Evolutionary conservation across 2,797 vertebrate genomes (phyloP), one percentile per base, ranked within the genome.

Genomic region (Thripadectes ignobilis): DNA sequence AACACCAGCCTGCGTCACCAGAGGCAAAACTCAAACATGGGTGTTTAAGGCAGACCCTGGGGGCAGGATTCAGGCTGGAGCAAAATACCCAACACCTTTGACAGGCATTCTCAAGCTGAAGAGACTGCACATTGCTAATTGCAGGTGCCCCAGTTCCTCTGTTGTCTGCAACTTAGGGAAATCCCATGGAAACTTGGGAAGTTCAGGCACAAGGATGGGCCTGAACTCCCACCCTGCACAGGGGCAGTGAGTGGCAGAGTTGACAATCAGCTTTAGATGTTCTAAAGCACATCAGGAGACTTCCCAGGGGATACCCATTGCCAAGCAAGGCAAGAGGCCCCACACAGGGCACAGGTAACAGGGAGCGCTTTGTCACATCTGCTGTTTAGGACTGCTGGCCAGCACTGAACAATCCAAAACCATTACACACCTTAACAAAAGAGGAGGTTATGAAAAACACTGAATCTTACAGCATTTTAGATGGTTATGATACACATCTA

Each of bases 161-260:
- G 4, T 23, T 54, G 17, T 38, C 26, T 12, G 7, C 67, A 76
- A 0, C 27, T 34, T 13, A 11, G 34, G 13, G 41, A 62, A 79
- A 34, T 10, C 7, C 34, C 10, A 3, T 5, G 10, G 26, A 32
- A 75, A 22, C 0, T 0, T 0, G 32, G 57, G 24, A 84, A 61
- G 12, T 36, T 36, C 36, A 36, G 65, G 52, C 41, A 38, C 19
- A n/a, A 51, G 17, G 29, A 39, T 55, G 34, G 46, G 26, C 57
- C 32, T 4, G 11, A 12, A 22, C 15, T 9, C 24, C 22, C 61
- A 21, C 4, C 39, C 36, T 36, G 36, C 48, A 15, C 9, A 43
- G 17, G 41, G 55, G 30, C 6, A 61, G 29, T 1, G 43, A 80
- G 9, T 3, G n/a, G 65, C 55, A 83, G 57, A 80, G 51, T 18